These are phyloP conservation scores for Carettochelys insculpta DNA, from an alignment of 2,113 vertebrate genomes.

Conservation along the genomic window DNA sequence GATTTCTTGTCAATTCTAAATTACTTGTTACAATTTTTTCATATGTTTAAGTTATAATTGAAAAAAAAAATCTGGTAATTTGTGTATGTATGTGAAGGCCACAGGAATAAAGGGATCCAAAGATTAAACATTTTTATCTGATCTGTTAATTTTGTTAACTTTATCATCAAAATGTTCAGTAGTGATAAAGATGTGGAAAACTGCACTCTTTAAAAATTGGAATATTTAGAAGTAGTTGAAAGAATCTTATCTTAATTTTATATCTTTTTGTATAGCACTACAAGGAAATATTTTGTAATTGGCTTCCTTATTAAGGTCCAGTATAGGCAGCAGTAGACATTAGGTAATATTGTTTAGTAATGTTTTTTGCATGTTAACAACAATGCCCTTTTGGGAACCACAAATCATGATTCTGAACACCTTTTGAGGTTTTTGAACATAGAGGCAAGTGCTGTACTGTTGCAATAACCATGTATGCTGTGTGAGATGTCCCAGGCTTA, in stretches of 20 bases:
- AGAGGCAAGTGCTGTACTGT: conserved; percentile 63
- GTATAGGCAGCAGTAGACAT: conserved; percentile 65
- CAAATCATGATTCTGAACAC: conserved; percentile 62
- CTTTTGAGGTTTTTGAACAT: conserved; percentile 47
- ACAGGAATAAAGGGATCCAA: conserved; percentile 84
- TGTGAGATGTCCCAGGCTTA: conserved; percentile 55
- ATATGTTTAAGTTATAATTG: conserved; percentile 57
- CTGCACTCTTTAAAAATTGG: conserved; percentile 66
- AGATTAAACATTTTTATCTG: conserved; percentile 79
- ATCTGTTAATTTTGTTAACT: conserved; percentile 66
- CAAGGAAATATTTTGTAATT: conserved; percentile 76
- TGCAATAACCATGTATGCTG: conserved; percentile 67
- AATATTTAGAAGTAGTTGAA: conserved; percentile 73
- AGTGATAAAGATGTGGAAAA: conserved; percentile 67
- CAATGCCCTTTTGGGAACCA: conserved; percentile 62
- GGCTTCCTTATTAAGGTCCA: conserved; percentile 73
- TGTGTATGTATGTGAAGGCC: conserved; percentile 76
- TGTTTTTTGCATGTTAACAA: conserved; percentile 77
- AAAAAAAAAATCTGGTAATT: conserved; percentile 62
- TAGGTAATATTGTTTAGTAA: conserved; percentile 69
- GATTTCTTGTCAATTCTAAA: conserved; percentile 63
- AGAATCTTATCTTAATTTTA: conserved; percentile 74
- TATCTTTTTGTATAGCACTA: conserved; percentile 83
- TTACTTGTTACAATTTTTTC: conserved; percentile 62
- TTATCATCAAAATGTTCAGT: conserved; percentile 61